Percentiles rank a stretch among this genome's conserved stretches.
phyloP scores from a whole-genome alignment of 2,797 vertebrate genomes.

The Gobionotothen gibberifrons region DNA sequence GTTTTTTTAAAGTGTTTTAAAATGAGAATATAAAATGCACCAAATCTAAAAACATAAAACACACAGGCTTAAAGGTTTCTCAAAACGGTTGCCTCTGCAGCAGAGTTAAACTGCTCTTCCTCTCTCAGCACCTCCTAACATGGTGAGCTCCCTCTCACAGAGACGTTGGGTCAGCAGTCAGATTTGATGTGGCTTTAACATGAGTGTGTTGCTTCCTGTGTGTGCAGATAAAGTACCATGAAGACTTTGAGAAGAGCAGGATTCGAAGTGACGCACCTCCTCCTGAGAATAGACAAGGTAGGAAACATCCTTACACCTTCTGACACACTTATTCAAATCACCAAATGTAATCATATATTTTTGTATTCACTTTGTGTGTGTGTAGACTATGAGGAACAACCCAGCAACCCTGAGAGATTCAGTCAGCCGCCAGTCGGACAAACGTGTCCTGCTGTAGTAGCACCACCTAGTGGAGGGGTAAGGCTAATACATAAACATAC shows the following conservation, averaged over 20 bases:
- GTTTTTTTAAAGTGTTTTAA: not conserved
- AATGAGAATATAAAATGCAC: too few species aligned
- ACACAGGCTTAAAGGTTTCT: not conserved
- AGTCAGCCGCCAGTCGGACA: slow-evolving; percentile 69
- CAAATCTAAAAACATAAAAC: not conserved
- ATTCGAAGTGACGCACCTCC: slow-evolving; percentile 86
- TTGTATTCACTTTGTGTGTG: not conserved
- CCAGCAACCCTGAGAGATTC: slow-evolving; percentile 51
- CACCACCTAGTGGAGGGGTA: slow-evolving; percentile 78
- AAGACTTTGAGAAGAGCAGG: slow-evolving; percentile 94
- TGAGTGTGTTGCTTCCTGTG: slow-evolving; percentile 12
- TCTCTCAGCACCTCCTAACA: too few species aligned
- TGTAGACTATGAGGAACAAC: slow-evolving; percentile 60
- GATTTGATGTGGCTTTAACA: slow-evolving; percentile 38
- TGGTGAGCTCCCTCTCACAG: not conserved
- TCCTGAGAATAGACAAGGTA: slow-evolving; percentile 80
- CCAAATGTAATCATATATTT: not conserved
- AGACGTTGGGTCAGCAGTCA: not conserved
- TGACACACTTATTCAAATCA: not conserved
- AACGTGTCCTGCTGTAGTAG: slow-evolving; percentile 62
- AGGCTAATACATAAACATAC: slow-evolving; percentile 28
- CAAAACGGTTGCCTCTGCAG: not conserved
- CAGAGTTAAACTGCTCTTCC: not conserved
- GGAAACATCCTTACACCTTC: not conserved
- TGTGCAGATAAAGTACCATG: slow-evolving; percentile 95